Percentiles rank a stretch among this genome's conserved stretches.
These are phyloP conservation scores for Prunella himalayana DNA, from an alignment of 2,113 vertebrate genomes.

Conservation along the genomic window DNA sequence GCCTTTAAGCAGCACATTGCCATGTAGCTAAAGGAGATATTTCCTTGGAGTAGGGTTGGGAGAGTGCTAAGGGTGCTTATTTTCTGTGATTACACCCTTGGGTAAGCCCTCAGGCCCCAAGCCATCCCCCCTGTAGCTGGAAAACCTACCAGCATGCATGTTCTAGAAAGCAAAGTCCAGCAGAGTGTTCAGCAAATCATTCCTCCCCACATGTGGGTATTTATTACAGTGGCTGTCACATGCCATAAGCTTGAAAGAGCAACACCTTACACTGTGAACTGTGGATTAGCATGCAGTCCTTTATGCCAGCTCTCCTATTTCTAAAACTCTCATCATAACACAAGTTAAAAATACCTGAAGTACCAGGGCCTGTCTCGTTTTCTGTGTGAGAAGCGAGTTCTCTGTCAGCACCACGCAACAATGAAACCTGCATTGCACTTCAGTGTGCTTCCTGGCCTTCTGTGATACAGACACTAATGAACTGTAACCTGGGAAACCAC, in stretches of 20 bases:
- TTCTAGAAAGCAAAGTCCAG: not conserved
- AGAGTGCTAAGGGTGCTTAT: not conserved
- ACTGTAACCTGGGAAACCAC: slow-evolving; percentile 44
- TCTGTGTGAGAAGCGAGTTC: not conserved
- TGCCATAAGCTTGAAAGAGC: not conserved
- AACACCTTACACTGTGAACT: not conserved
- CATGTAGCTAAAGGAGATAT: not conserved
- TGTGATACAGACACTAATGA: slow-evolving; percentile 6
- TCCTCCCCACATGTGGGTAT: not conserved
- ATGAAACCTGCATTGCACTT: not conserved
- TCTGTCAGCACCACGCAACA: not conserved
- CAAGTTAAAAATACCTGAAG: slow-evolving; percentile 15
- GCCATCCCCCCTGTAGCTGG: not conserved
- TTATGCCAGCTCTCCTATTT: not conserved
- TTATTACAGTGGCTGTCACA: not conserved
- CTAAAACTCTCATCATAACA: not conserved
- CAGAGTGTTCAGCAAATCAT: not conserved
- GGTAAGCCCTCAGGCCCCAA: not conserved
- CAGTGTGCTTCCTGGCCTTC: not conserved
- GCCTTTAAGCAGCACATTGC: not conserved
- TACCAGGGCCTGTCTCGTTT: not conserved
- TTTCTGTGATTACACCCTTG: not conserved
- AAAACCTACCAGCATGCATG: not conserved
- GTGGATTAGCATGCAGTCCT: not conserved
- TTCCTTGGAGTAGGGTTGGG: not conserved